phyloP scores from a whole-genome alignment of 2,113 vertebrate species.

The Chamaetylas fuelleborni region DNA sequence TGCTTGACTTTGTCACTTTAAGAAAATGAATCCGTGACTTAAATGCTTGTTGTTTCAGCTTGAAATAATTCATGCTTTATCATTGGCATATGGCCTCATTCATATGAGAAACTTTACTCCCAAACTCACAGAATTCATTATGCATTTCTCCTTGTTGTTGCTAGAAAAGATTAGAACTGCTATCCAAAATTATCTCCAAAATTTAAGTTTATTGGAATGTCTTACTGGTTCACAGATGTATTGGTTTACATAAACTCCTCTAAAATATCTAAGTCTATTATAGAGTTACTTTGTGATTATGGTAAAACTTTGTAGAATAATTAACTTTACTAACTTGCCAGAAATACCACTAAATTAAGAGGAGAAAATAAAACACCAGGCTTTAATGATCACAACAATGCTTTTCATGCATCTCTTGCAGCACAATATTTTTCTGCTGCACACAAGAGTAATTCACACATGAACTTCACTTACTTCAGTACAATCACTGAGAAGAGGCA shows the following conservation, averaged over 20 bases:
- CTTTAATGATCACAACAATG: background rate
- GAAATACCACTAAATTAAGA: background rate
- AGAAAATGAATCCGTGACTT: background rate
- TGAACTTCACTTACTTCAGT: conserved; percentile 81
- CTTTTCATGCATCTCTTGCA: background rate
- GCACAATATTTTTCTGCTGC: background rate
- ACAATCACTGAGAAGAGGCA: conserved; percentile 89
- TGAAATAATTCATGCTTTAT: background rate
- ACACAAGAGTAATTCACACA: background rate
- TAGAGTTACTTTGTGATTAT: background rate
- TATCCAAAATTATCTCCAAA: background rate
- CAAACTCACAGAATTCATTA: background rate
- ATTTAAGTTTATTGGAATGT: background rate
- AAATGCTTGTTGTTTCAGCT: background rate
- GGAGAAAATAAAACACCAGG: background rate
- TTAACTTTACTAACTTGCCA: background rate
- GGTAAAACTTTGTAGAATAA: background rate
- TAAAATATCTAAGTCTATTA: background rate
- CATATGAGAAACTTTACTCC: background rate
- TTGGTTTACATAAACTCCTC: background rate
- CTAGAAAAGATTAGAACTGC: background rate
- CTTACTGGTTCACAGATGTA: background rate
- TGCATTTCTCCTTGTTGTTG: background rate
- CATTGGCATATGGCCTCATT: background rate
- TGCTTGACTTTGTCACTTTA: background rate